phyloP scores from a whole-genome alignment of 2,888 invertebrate genomes.

The Hydraecia micacea region DNA sequence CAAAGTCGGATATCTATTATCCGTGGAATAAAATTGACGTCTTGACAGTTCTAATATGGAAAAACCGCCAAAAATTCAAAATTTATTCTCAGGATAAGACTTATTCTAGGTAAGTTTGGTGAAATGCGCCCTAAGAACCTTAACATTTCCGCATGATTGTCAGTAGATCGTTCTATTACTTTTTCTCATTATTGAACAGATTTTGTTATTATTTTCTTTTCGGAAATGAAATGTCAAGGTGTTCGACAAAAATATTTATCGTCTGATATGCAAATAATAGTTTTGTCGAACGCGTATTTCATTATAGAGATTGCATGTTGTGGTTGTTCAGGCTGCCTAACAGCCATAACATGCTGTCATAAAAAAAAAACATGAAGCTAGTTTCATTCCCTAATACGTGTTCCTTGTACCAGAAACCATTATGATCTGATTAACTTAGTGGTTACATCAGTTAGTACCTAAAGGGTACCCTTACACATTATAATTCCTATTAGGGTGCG shows the following conservation, averaged over 20 bases:
- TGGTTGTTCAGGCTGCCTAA: not conserved
- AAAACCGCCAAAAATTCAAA: not conserved
- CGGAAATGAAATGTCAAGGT: not conserved
- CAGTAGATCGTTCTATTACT: not conserved
- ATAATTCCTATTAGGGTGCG: constrained; percentile 13
- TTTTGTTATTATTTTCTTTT: too few relatives aligned
- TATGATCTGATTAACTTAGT: constrained; percentile 61
- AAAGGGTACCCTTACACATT: constrained; percentile 40
- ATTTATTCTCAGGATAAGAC: not conserved
- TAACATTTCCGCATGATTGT: not conserved
- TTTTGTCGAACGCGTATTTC: not conserved
- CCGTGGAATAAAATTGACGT: not conserved
- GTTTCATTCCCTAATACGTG: not conserved
- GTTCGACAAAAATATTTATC: constrained; percentile 18
- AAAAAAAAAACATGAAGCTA: constrained; percentile 1
- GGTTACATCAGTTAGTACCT: constrained; percentile 57
- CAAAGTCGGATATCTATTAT: not conserved
- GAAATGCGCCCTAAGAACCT: not conserved
- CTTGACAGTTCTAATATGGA: not conserved
- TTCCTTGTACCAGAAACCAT: constrained; percentile 54
- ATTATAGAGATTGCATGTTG: not conserved
- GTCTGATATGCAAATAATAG: constrained; percentile 10
- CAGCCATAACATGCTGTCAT: not conserved
- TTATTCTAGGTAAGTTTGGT: not conserved
- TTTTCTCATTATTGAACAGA: not conserved